Base-by-base conservation (phyloP, 1,140 invertebrate species). In the Doryteuthis pealeii region DNA sequence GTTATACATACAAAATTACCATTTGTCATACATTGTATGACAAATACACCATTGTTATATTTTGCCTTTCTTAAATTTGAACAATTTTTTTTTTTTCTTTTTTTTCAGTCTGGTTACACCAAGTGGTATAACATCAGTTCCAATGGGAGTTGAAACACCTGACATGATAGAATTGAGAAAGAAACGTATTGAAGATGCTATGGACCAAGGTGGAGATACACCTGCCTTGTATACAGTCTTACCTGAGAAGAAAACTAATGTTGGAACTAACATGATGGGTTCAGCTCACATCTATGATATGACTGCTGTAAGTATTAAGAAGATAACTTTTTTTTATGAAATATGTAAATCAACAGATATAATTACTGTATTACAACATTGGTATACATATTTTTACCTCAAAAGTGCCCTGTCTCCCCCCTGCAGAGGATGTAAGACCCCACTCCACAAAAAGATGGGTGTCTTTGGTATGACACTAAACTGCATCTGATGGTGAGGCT, bases 141-240 rank as follows among this genome's bases (percentile, higher is more conserved):
- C 96, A 28, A 93, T 95, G 67, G 98, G 98, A 70, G 91, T 99
- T 82, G 97, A 99, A 89, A 99, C 97, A 0, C 98, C 98, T 0
- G 97, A 99, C 84, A 96, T 96, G 82, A 99, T 99, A 85, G 98
- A 99, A 88, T 89, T 99, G 49, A 90, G 98, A 70, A 99, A 99
- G 89, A 94, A 95, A 87, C 96, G 97, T 83, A 96, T 98, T 76
- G 97, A 99, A 88, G 94, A 93, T 72, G 96, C 98, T 88, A 96
- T 98, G 93, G 98, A 99, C 87, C 82, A 86, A 70, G 95, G 95
- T 31, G 85, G 85, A 32, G 86, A 88, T 74, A 87, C 85, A 26
- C 85, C 85, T 12, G 84, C 84, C 26, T 79, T 87, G 4, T 88
- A 86, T 76, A 83, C 81, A 30, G 80, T 99, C 68, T 86, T 99